Conservation (phyloP, 1,140 invertebrate species). For the Popillia japonica region DNA sequence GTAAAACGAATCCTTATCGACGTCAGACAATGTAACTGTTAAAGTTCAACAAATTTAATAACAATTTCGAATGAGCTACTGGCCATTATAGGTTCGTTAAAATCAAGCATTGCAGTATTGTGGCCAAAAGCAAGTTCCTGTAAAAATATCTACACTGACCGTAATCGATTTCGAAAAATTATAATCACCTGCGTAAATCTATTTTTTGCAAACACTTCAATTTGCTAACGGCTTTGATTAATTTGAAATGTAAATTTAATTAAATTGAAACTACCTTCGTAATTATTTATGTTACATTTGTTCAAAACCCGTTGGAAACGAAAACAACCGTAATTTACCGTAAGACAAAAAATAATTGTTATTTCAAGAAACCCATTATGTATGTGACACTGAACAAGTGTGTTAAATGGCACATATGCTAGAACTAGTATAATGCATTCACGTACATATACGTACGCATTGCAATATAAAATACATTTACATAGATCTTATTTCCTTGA, state of each 20-base stretch:
- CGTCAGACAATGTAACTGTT: too few relatives aligned
- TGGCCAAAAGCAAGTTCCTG: too few relatives aligned
- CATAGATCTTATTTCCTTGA: not conserved
- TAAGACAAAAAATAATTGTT: constrained; percentile 11
- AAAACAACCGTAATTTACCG: constrained; percentile 25
- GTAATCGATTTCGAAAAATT: too few relatives aligned
- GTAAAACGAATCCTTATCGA: too few relatives aligned
- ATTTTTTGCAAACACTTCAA: too few relatives aligned
- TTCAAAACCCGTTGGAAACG: not conserved
- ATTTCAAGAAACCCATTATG: constrained; percentile 12
- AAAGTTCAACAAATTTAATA: too few relatives aligned
- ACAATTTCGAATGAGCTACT: too few relatives aligned
- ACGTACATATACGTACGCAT: not conserved
- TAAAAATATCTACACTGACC: too few relatives aligned
- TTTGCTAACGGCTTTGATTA: not conserved
- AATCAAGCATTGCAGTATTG: too few relatives aligned
- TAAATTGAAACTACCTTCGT: not conserved
- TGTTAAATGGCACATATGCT: constrained; percentile 29
- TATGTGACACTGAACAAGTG: constrained; percentile 29
- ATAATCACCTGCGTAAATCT: not conserved
- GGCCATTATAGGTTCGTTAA: too few relatives aligned
- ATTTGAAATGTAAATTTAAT: constrained; percentile 12
- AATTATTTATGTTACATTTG: not conserved
- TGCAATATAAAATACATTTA: not conserved
- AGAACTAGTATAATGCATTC: not conserved